phyloP scores from a whole-genome alignment of 2,888 invertebrate species.

The Apodemia duryi region DNA sequence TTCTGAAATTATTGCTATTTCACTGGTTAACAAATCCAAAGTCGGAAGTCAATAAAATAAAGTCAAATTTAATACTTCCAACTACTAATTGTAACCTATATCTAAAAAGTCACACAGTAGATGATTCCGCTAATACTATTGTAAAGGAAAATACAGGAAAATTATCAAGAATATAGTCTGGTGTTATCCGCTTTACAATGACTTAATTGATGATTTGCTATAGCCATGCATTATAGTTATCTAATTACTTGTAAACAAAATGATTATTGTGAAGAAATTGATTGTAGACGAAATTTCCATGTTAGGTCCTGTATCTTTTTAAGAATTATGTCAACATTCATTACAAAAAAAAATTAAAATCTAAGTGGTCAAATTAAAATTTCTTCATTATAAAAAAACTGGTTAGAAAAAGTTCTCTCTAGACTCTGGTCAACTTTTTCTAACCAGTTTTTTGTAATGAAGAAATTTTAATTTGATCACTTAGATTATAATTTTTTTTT shows the following conservation, averaged over 20 bases:
- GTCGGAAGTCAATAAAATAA: neutral
- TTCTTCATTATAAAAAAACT: too few species aligned
- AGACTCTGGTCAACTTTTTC: too few species aligned
- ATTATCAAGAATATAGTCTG: constrained; percentile 50
- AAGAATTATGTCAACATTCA: too few species aligned
- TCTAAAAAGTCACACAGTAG: constrained; percentile 21
- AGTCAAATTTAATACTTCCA: neutral
- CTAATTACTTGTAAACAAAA: constrained; percentile 6
- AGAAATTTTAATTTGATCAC: too few species aligned
- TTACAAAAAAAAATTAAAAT: too few species aligned
- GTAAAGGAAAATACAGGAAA: constrained; percentile 54
- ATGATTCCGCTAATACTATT: constrained; percentile 23
- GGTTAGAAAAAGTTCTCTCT: too few species aligned
- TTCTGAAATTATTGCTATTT: too few species aligned
- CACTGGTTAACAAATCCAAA: too few species aligned
- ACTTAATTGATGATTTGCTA: constrained; percentile 63
- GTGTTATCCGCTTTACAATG: constrained; percentile 71
- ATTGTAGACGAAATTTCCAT: constrained; percentile 4
- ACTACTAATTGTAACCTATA: neutral
- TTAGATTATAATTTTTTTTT: too few species aligned
- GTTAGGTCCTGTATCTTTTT: too few species aligned
- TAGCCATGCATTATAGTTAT: constrained; percentile 48
- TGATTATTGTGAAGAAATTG: constrained; percentile 26
- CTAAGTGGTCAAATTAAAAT: too few species aligned
- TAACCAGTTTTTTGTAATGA: too few species aligned